These are phyloP conservation scores for Theristicus caerulescens DNA, from an alignment of 2,113 vertebrate species.

Conservation along the genomic window DNA sequence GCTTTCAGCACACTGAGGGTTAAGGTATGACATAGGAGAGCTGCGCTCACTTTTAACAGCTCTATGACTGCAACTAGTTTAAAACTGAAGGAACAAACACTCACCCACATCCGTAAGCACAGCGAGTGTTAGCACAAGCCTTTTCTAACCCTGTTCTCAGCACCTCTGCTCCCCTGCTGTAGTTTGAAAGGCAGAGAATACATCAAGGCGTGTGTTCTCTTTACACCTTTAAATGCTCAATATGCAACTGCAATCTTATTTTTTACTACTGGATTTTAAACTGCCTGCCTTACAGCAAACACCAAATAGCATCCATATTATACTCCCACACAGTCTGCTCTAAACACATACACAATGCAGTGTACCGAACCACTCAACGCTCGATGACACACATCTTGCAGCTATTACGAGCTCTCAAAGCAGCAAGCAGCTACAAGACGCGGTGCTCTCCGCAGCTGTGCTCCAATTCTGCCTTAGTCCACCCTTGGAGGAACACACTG, in stretches of 20 bases:
- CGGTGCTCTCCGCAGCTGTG: background rate
- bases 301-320: background rate
- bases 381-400: background rate
- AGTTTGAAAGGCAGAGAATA: background rate
- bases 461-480: background rate
- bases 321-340: background rate
- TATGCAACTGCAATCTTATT: background rate
- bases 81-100: background rate
- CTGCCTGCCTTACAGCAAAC: background rate
- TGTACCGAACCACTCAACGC: rapidly evolving
- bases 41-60: background rate
- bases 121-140: background rate
- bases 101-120: background rate
- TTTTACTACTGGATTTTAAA: background rate
- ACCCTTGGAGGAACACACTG: background rate
- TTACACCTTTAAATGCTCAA: background rate
- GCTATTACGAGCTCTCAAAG: background rate
- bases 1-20: background rate
- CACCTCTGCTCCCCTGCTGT: background rate
- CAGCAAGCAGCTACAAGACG: background rate
- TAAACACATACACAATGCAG: background rate
- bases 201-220: background rate
- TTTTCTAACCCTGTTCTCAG: background rate
- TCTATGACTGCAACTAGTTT: background rate
- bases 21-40: background rate